Percentiles rank a stretch among this genome's conserved stretches.
Conservation (phyloP, 2,113 vertebrate species). For the Coryphaenoides rupestris region DNA sequence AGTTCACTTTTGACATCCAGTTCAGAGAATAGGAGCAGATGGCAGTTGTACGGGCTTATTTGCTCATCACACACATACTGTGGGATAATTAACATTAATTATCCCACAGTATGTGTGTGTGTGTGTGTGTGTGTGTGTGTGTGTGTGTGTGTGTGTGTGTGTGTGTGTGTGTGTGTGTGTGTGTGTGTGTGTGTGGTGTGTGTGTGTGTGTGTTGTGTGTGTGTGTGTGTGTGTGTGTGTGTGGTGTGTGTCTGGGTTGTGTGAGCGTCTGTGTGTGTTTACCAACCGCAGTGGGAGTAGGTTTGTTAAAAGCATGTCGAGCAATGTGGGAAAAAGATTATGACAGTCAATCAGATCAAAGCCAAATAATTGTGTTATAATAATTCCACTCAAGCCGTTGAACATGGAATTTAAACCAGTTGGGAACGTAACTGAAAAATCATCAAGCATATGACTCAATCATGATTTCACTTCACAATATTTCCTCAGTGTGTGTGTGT, state of each 20-base stretch:
- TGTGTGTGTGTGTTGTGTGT: not conserved
- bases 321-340: conserved; percentile 38
- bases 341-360: conserved; percentile 50
- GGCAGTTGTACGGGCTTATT: too few relatives aligned
- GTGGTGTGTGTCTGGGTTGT: conserved; percentile 9
- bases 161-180: conserved; percentile 1
- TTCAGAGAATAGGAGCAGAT: too few relatives aligned
- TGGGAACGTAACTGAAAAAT: too few relatives aligned
- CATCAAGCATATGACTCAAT: too few relatives aligned
- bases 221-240: not conserved
- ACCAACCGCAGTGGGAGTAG: conserved; percentile 4
- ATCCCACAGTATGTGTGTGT: not conserved
- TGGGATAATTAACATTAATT: too few relatives aligned
- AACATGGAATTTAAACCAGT: not conserved
- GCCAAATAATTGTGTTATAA: conserved; percentile 44
- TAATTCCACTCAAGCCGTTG: conserved; percentile 23
- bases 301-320: conserved; percentile 21
- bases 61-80: not conserved
- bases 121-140: not conserved
- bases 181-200: not conserved
- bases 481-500: too few relatives aligned
- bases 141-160: not conserved
- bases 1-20: too few relatives aligned
- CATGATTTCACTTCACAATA: too few relatives aligned
- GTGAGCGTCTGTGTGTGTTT: not conserved